phyloP scores from a whole-genome alignment of 1,140 invertebrate species.

The Calosoma granatense region DNA sequence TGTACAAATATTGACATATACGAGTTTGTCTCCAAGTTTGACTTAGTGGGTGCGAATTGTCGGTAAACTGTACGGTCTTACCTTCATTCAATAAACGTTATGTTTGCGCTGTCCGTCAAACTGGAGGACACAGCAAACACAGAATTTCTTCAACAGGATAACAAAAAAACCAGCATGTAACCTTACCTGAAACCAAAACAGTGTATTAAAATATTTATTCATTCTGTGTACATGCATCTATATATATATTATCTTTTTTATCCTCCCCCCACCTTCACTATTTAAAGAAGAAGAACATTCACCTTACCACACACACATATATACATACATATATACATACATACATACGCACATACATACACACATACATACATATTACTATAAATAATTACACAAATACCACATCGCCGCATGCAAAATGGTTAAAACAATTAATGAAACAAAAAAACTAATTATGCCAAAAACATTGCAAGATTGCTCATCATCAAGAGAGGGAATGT shows the following conservation, averaged over 20 bases:
- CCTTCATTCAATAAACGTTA: not conserved
- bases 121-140: not conserved
- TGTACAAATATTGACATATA: not conserved
- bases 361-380: not conserved
- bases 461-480: no score
- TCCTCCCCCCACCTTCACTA: no score
- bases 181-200: not conserved
- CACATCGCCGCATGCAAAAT: no score
- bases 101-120: conserved; percentile 8
- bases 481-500: no score
- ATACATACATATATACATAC: not conserved
- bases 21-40: not conserved
- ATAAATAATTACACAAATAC: no score
- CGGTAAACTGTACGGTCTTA: not conserved
- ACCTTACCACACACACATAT: not conserved
- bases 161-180: no score
- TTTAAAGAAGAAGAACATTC: no score
- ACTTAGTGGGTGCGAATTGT: conserved; percentile 5
- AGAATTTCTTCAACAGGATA: not conserved
- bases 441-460: no score
- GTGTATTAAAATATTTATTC: not conserved
- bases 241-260: no score
- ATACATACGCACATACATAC: not conserved
- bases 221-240: not conserved
- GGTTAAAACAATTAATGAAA: no score